Percentiles rank a stretch among this genome's conserved stretches.
Evolutionary conservation across 1,140 invertebrate species (phyloP).

Genomic region (Cryptotermes secundus): DNA sequence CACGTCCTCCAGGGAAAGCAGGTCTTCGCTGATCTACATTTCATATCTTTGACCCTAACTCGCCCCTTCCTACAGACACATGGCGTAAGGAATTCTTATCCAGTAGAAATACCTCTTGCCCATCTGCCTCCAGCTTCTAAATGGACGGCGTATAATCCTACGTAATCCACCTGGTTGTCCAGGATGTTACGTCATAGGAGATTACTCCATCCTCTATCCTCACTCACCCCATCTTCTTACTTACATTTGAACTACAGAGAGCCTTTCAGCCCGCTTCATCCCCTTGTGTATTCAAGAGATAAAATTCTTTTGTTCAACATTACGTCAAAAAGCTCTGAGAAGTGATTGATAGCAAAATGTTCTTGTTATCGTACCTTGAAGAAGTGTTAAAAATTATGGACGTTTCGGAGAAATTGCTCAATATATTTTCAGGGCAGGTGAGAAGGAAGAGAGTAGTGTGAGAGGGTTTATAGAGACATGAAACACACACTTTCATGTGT

Average conservation of each 20-base stretch:
- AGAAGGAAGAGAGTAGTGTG: no score
- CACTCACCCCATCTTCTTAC: not conserved
- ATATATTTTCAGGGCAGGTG: no score
- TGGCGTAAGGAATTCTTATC: not conserved
- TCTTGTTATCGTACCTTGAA: no score
- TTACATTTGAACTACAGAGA: not conserved
- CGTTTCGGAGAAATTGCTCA: no score
- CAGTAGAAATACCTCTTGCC: not conserved
- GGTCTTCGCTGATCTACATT: not conserved
- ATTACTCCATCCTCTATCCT: not conserved
- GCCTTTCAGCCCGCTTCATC: not conserved
- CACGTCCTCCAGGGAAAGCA: not conserved
- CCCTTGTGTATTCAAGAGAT: not conserved
- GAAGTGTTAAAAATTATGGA: no score
- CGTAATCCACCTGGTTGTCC: constrained; percentile 4
- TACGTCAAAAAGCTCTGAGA: no score
- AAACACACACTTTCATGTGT: no score
- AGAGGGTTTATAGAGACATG: no score
- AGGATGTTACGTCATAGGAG: not conserved
- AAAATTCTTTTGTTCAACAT: no score
- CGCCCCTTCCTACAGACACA: not conserved
- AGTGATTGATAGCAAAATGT: no score
- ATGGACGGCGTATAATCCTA: not conserved
- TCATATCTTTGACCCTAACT: not conserved
- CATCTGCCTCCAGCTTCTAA: not conserved